These are phyloP conservation scores for Polypedilum vanderplanki DNA, from an alignment of 1,140 invertebrate genomes.

Conservation along the genomic window DNA sequence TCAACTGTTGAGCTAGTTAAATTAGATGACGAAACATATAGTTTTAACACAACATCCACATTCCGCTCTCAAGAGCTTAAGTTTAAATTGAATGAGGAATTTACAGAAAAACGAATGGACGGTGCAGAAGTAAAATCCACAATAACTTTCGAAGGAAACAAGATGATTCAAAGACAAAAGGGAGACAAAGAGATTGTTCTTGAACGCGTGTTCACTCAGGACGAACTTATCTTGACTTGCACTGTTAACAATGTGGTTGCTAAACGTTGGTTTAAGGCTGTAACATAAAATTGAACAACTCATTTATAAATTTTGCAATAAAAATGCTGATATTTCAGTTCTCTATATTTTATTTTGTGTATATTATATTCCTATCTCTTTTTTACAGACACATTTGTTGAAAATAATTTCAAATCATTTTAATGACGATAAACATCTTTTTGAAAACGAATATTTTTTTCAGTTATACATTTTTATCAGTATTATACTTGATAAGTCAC, in stretches of 20 bases:
- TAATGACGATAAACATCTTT: too few species aligned
- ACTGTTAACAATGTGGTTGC: constrained; percentile 48
- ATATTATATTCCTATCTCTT: neutral
- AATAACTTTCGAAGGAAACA: constrained; percentile 58
- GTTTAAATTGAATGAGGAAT: constrained; percentile 73
- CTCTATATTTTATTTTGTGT: neutral
- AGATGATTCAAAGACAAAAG: constrained; percentile 60
- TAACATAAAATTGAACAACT: neutral
- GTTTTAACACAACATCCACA: constrained; percentile 67
- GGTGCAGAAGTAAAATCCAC: constrained; percentile 68
- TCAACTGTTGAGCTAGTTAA: constrained; percentile 62
- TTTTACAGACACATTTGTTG: neutral
- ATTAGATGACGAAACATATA: constrained; percentile 55
- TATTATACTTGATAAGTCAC: neutral
- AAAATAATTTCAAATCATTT: neutral
- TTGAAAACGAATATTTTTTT: too few species aligned
- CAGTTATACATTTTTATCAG: neutral
- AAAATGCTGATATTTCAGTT: neutral
- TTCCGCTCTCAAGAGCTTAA: constrained; percentile 73
- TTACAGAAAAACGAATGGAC: constrained; percentile 75
- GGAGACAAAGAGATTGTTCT: constrained; percentile 52
- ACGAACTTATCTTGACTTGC: constrained; percentile 33
- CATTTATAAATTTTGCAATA: neutral
- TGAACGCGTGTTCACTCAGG: constrained; percentile 50
- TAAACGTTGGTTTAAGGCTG: neutral